A percentile compares a stretch with the other conserved stretches of the same genome.
Conservation (phyloP, 2,797 vertebrate species). For the Spinibarbus caldwelli region DNA sequence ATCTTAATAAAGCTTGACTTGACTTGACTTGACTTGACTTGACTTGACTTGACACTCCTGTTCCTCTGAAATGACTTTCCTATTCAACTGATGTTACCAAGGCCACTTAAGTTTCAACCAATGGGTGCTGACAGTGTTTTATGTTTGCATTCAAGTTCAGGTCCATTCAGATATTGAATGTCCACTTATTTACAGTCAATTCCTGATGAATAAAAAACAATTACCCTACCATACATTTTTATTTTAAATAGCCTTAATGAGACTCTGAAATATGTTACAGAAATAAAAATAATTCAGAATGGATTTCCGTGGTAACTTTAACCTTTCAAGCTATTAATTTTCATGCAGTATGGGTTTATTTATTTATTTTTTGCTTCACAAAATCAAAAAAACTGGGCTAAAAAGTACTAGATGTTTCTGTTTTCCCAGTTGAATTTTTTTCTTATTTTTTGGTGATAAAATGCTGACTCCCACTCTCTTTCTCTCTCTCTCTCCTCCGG, state of each 20-base stretch:
- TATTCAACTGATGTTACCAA: not conserved
- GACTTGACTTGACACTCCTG: too few relatives aligned
- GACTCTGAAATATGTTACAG: not conserved
- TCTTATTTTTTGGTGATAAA: not conserved
- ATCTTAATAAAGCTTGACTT: too few relatives aligned
- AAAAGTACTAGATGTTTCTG: slow-evolving; percentile 8
- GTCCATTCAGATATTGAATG: not conserved
- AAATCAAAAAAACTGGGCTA: not conserved
- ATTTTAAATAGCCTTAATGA: not conserved
- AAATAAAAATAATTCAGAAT: not conserved
- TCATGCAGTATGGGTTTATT: not conserved
- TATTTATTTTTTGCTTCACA: not conserved
- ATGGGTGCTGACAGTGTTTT: not conserved
- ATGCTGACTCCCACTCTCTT: slow-evolving; percentile 15
- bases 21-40: too few relatives aligned
- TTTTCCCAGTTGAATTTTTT: not conserved
- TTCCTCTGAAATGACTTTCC: not conserved
- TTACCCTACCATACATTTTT: not conserved
- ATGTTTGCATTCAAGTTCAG: not conserved
- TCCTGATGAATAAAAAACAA: not conserved
- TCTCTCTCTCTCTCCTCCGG: slow-evolving; percentile 2
- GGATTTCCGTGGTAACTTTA: not conserved
- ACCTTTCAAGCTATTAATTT: not conserved
- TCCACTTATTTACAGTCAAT: not conserved
- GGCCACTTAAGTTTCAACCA: not conserved